phyloP scores from a whole-genome alignment of 2,113 vertebrate species.

The Gobio gobio region DNA sequence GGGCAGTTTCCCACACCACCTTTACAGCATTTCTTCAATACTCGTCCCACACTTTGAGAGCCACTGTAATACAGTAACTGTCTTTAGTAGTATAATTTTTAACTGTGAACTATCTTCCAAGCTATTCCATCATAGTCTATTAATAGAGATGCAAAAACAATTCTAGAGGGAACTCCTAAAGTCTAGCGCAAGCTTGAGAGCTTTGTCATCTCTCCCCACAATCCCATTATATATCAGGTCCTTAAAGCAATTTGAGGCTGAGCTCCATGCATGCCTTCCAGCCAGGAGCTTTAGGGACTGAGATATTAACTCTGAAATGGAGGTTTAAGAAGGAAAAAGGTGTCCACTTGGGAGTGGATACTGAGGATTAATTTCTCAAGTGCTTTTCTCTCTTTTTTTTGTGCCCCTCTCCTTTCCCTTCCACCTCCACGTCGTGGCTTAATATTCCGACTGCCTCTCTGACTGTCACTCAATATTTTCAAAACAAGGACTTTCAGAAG shows the following conservation, averaged over 20 bases:
- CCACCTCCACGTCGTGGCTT: conserved; percentile 48
- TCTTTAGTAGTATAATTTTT: conserved; percentile 62
- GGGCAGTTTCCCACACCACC: background rate
- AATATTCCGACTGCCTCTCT: conserved; percentile 53
- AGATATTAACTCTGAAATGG: conserved; percentile 78
- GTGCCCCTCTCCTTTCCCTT: conserved; percentile 45
- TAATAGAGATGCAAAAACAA: conserved; percentile 65
- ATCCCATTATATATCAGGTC: conserved; percentile 76
- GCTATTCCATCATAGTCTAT: conserved; percentile 64
- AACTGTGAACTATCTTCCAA: conserved; percentile 63
- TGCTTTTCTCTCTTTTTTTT: conserved; percentile 64
- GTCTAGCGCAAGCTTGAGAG: conserved; percentile 73
- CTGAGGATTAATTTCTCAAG: conserved; percentile 77
- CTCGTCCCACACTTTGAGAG: background rate
- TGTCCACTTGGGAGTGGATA: conserved; percentile 75
- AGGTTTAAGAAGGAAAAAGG: conserved; percentile 77
- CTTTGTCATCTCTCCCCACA: conserved; percentile 72
- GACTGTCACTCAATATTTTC: conserved; percentile 75
- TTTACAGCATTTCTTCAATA: conserved; percentile 1
- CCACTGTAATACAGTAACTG: conserved; percentile 52
- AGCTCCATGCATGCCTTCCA: conserved; percentile 70
- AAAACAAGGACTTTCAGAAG: conserved; percentile 77
- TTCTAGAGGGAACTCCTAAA: conserved; percentile 47
- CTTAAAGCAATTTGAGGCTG: conserved; percentile 71
- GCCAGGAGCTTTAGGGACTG: conserved; percentile 68